Percentiles rank a stretch among this genome's conserved stretches.
These are phyloP conservation scores for Lepidocyrtoides sp. DNA, from an alignment of 2,888 invertebrate species.

Conservation along the genomic window DNA sequence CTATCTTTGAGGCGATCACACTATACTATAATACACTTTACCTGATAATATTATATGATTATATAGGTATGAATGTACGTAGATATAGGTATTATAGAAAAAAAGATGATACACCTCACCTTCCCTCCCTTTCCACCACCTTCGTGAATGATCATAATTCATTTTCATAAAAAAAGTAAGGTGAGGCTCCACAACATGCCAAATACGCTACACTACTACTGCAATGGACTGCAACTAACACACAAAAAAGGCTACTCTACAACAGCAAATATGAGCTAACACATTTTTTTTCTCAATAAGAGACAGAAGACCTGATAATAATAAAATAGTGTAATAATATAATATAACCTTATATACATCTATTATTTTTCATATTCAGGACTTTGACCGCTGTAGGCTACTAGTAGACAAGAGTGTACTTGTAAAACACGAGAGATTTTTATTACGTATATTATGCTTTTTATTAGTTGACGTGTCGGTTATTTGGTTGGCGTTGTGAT, in stretches of 20 bases:
- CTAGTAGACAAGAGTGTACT: slow-evolving; percentile 52
- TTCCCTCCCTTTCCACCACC: slow-evolving; percentile 66
- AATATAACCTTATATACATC: slow-evolving; percentile 44
- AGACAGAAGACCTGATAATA: slow-evolving; percentile 16
- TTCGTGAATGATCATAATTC: slow-evolving; percentile 79
- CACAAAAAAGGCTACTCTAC: slow-evolving; percentile 1
- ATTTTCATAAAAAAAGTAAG: slow-evolving; percentile 77
- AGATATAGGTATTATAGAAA: slow-evolving; percentile 19
- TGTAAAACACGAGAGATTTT: slow-evolving; percentile 69
- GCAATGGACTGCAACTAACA: too few species aligned
- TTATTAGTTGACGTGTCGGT: slow-evolving; percentile 67
- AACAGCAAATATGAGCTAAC: slow-evolving; percentile 21
- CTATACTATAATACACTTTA: slow-evolving; percentile 32
- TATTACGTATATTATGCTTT: slow-evolving; percentile 65
- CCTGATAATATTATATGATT: slow-evolving; percentile 17
- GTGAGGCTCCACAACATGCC: slow-evolving; percentile 65
- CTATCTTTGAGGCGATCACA: slow-evolving; percentile 74
- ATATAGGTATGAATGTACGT: neutral
- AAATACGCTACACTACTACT: neutral
- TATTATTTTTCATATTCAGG: slow-evolving; percentile 49
- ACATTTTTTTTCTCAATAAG: slow-evolving; percentile 63
- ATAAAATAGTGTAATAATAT: slow-evolving; percentile 1
- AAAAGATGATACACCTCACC: slow-evolving; percentile 73
- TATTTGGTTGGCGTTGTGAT: slow-evolving; percentile 45
- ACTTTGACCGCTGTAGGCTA: slow-evolving; percentile 78